Base-by-base conservation (phyloP, 92 coral and sea anemone genomes). In the Galaxea fascicularis region DNA sequence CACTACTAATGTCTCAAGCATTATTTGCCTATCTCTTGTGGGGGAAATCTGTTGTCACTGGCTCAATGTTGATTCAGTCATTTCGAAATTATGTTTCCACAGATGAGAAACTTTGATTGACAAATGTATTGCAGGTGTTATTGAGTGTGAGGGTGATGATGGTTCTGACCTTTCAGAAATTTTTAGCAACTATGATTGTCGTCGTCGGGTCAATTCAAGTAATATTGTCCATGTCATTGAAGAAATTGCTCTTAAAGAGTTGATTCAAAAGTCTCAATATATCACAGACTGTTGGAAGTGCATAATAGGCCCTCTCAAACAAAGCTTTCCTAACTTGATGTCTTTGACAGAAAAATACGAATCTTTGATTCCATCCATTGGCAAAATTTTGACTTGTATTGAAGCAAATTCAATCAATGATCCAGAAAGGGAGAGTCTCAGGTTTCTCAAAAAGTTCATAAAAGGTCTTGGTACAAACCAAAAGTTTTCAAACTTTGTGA, bases 261-360 rank as follows among this genome's bases (percentile, higher is more conserved):
- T 85, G 10, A 47, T 85, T 16, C 89, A 85, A 85, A 52, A 71
- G 11, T 83, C 90, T 22, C 78, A 88, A 54, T 88, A 82, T 82
- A 67, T 82, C 13, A 18, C 56, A 44, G 78, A 82, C 15, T 71
- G 89, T 29, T 85, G 89, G 89, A 15, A 73, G 35, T 66, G 22
- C 49, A 71, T 85, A 12, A 11, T 85, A 18, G 35, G 25, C 16
- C 52, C 31, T 65, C 60, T 85, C 9, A 77, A 65, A 51, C 26
- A 60, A 4, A 62, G 24, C 21, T 77, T 85, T 35, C 79, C 85
- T 78, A 57, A 84, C 21, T 39, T 77, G 7, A 31, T 25, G 13
- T 65, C 59, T 0, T 52, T 66, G 9, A 25, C 27, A 22, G 11
- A 77, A 15, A 8, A 66, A 4, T 85, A 64, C 78, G 47, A 22